A percentile compares a stretch with the other conserved stretches of the same genome.
phyloP scores from a whole-genome alignment of 2,888 invertebrate genomes.

The Andrena hattorfiana region DNA sequence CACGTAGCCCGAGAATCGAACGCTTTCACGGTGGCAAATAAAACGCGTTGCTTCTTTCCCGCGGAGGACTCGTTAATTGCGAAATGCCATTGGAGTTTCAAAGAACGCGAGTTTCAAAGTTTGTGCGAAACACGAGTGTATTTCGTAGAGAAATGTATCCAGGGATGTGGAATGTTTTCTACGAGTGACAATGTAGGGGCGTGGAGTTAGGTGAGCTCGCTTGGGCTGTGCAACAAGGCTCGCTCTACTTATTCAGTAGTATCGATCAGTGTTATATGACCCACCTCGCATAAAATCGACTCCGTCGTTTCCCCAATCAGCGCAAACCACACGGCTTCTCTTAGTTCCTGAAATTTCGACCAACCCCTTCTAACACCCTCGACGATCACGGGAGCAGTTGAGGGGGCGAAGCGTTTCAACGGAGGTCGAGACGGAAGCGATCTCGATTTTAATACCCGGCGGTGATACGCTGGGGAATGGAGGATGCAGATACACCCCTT shows the following conservation, averaged over 20 bases:
- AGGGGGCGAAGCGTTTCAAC: neutral
- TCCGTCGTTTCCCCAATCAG: too few species aligned
- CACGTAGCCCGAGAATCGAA: neutral
- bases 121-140: neutral
- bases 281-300: too few species aligned
- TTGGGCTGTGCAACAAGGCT: too few species aligned
- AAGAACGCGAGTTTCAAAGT: neutral
- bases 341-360: too few species aligned
- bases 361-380: too few species aligned
- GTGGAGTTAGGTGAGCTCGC: too few species aligned
- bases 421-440: neutral
- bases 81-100: neutral
- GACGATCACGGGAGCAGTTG: neutral
- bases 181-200: too few species aligned
- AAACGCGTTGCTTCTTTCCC: neutral
- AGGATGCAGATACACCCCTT: neutral
- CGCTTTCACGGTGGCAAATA: neutral
- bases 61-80: constrained; percentile 9
- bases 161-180: too few species aligned
- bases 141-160: too few species aligned
- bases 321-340: too few species aligned
- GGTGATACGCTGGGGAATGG: neutral
- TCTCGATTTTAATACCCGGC: neutral
- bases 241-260: too few species aligned
- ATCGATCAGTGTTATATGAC: too few species aligned